These are phyloP conservation scores for Crenuchus spilurus DNA, from an alignment of 2,797 vertebrate species.

Conservation along the genomic window DNA sequence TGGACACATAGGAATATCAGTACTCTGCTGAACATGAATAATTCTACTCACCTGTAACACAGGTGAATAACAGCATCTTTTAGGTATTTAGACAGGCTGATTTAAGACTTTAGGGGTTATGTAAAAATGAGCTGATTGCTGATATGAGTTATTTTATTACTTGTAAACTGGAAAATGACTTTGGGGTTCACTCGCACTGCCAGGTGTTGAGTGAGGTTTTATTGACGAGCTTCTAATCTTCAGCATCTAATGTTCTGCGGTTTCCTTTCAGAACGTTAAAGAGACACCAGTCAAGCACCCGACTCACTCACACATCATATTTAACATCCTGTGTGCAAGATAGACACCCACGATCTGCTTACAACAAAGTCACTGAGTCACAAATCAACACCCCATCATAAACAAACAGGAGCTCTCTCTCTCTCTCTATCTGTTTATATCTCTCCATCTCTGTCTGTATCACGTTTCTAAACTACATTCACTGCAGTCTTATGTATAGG, in stretches of 20 bases:
- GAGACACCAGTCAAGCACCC: not conserved
- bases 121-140: too few relatives aligned
- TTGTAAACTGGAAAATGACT: too few relatives aligned
- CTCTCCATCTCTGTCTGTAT: not conserved
- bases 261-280: conserved; percentile 27
- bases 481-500: too few relatives aligned
- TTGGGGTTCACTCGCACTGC: too few relatives aligned
- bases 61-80: too few relatives aligned
- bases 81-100: too few relatives aligned
- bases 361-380: not conserved
- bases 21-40: too few relatives aligned
- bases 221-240: not conserved
- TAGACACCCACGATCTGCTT: not conserved
- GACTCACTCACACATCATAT: not conserved
- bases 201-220: not conserved
- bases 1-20: too few relatives aligned
- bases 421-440: not conserved
- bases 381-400: not conserved
- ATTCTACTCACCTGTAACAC: too few relatives aligned
- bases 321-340: conserved; percentile 1
- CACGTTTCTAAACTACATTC: not conserved
- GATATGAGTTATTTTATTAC: too few relatives aligned
- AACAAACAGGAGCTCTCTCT: not conserved
- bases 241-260: conserved; percentile 9
- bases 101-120: too few relatives aligned